Evolutionary conservation across 2,797 vertebrate genomes (phyloP).

Genomic region (Oophaga sylvatica): DNA sequence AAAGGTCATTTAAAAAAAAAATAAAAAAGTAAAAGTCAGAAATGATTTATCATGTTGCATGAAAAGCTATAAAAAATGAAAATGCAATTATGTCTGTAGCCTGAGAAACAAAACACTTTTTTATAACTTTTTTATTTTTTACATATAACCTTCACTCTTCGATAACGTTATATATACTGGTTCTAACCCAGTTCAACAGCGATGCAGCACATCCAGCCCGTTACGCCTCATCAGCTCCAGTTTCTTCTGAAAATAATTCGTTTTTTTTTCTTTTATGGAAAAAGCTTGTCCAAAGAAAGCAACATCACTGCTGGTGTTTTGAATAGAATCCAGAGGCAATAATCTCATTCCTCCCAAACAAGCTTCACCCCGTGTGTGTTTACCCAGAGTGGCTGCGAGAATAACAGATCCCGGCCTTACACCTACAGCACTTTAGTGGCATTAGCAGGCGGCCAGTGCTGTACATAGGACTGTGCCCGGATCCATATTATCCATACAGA

Average conservation of each 20-base stretch:
- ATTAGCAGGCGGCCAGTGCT: background rate
- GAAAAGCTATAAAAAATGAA: no score
- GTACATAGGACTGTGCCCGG: background rate
- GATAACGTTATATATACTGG: background rate
- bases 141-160: background rate
- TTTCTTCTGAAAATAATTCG: conserved; percentile 65
- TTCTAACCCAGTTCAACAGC: background rate
- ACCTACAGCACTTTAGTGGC: conserved; percentile 16
- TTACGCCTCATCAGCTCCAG: conserved; percentile 19
- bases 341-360: conserved; percentile 72
- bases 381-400: conserved; percentile 73
- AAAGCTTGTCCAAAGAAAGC: conserved; percentile 69
- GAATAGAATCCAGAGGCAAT: conserved; percentile 79
- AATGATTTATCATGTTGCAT: no score
- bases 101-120: no score
- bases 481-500: background rate
- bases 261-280: conserved; percentile 69
- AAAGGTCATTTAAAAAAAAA: no score
- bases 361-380: conserved; percentile 72
- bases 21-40: no score
- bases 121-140: background rate
- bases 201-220: background rate
- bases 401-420: conserved; percentile 61
- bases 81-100: no score
- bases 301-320: conserved; percentile 71